A percentile compares a stretch with the other conserved stretches of the same genome.
phyloP scores from a whole-genome alignment of 2,113 vertebrate species.

The Melanerpes aurifrons region DNA sequence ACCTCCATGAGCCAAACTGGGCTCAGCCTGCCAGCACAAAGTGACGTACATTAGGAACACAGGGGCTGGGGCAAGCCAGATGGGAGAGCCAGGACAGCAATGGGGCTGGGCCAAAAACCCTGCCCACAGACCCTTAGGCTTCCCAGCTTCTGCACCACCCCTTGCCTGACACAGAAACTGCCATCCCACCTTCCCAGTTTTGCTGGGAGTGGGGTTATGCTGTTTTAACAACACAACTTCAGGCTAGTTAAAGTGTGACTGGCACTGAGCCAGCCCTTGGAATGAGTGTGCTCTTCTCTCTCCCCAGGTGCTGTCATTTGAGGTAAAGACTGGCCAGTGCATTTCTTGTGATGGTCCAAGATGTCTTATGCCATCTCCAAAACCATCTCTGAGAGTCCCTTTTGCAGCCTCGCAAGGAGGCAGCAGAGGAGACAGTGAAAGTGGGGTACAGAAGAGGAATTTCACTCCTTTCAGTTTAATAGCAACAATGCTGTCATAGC shows the following conservation, averaged over 20 bases:
- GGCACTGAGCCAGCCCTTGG: background rate
- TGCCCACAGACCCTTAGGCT: fast-evolving
- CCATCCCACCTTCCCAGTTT: background rate
- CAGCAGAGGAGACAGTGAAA: background rate
- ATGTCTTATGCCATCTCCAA: background rate
- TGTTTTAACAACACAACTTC: constrained; percentile 9
- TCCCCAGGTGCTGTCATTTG: background rate
- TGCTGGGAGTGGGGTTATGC: background rate
- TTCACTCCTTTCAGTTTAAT: constrained; percentile 1
- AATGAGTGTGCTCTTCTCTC: background rate
- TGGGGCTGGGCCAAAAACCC: background rate
- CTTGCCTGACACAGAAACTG: background rate
- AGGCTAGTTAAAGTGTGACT: constrained; percentile 1
- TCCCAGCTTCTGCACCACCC: background rate
- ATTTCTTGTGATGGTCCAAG: background rate
- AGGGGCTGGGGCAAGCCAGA: background rate
- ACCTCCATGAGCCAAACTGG: background rate
- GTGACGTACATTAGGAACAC: background rate
- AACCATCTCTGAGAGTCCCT: background rate
- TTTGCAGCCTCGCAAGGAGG: background rate
- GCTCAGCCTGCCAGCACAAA: background rate
- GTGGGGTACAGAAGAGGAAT: background rate
- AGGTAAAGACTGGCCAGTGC: background rate
- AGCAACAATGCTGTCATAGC: background rate
- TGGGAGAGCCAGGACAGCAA: fast-evolving